These are phyloP conservation scores for Prionailurus viverrinus DNA, from an alignment of 2,113 vertebrate genomes.

Conservation along the genomic window DNA sequence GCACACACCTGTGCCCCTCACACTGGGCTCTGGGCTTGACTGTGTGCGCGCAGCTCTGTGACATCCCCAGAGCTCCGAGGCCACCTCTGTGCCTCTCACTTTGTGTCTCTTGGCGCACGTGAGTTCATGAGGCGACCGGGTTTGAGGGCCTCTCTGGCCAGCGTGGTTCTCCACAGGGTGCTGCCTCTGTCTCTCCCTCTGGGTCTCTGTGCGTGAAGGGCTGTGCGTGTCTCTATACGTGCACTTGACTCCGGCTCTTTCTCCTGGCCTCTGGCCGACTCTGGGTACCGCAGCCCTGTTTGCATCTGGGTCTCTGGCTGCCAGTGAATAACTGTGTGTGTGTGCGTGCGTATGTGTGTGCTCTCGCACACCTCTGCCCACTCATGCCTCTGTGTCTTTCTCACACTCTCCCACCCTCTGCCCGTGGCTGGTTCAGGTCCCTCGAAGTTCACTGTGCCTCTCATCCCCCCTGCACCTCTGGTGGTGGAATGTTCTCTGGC, in stretches of 20 bases:
- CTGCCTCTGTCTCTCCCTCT: background rate
- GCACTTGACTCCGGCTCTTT: background rate
- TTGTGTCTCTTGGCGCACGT: background rate
- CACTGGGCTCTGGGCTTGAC: background rate
- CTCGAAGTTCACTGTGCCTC: background rate
- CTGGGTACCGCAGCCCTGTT: background rate
- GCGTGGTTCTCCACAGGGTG: background rate
- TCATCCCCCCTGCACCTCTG: background rate
- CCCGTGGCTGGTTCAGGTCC: background rate
- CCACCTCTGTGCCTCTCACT: background rate
- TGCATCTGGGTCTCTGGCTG: conserved; percentile 7
- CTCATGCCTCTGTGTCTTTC: background rate
- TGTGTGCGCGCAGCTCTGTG: too few species aligned
- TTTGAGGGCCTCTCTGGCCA: background rate
- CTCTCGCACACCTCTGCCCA: background rate
- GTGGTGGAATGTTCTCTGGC: background rate
- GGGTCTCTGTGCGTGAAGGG: background rate
- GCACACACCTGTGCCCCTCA: fast-evolving
- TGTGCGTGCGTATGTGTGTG: background rate
- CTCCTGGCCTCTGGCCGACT: background rate
- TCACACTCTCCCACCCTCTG: background rate
- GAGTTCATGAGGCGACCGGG: background rate
- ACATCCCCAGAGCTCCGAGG: background rate
- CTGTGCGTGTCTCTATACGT: background rate
- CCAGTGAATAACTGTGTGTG: background rate